A percentile compares a stretch with the other conserved stretches of the same genome.
phyloP scores from a whole-genome alignment of 1,140 invertebrate genomes.

The Microplitis demolitor region DNA sequence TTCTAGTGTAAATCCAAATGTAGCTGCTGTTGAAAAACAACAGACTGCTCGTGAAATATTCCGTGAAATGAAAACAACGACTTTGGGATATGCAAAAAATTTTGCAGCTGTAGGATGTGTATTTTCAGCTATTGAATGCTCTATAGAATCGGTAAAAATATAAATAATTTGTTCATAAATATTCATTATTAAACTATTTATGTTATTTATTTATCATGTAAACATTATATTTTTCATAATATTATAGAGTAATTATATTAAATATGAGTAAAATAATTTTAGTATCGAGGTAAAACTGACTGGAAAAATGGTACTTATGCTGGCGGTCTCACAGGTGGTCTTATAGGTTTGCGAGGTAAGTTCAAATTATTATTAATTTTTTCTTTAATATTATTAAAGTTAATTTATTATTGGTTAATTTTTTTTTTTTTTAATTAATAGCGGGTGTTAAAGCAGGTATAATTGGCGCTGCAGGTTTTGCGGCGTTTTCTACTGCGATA shows the following conservation, averaged over 20 bases:
- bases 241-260: no score
- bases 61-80: slow-evolving; percentile 89
- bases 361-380: slow-evolving; percentile 11
- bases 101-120: slow-evolving; percentile 94
- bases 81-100: slow-evolving; percentile 93
- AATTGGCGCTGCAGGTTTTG: slow-evolving; percentile 92
- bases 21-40: slow-evolving; percentile 77
- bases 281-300: slow-evolving; percentile 91
- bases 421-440: slow-evolving; percentile 62
- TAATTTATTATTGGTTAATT: no score
- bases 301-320: slow-evolving; percentile 96
- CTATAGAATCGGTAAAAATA: slow-evolving; percentile 80
- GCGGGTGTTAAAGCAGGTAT: slow-evolving; percentile 92
- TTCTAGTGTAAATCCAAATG: slow-evolving; percentile 90
- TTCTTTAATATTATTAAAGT: not conserved
- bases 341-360: slow-evolving; percentile 91
- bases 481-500: slow-evolving; percentile 92
- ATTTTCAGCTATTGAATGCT: slow-evolving; percentile 92
- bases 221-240: not conserved
- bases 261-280: slow-evolving; percentile 40
- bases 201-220: slow-evolving; percentile 8
- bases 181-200: slow-evolving; percentile 3
- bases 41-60: slow-evolving; percentile 85
- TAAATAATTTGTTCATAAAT: slow-evolving; percentile 14
- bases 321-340: slow-evolving; percentile 89